Percentiles rank a stretch among this genome's conserved stretches.
Evolutionary conservation across 1,140 invertebrate genomes (phyloP).

Genomic region (Aphis gossypii): DNA sequence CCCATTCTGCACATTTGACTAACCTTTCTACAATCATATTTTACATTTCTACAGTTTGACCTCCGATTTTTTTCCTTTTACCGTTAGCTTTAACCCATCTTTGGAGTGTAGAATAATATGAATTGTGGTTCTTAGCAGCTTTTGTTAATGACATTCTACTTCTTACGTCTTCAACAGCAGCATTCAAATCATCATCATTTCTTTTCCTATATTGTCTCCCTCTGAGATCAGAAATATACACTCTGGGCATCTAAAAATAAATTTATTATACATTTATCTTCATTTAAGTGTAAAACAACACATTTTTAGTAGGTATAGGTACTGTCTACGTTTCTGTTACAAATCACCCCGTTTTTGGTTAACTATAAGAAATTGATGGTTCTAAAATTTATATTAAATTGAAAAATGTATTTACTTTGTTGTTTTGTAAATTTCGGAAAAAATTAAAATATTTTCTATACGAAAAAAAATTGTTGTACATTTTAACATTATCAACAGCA

Average conservation of each 20-base stretch:
- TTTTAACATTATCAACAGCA: neutral
- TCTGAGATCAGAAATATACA: too few relatives aligned
- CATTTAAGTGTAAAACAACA: neutral
- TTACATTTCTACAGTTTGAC: too few relatives aligned
- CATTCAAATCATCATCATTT: too few relatives aligned
- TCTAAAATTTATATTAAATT: slow-evolving; percentile 10
- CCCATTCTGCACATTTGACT: too few relatives aligned
- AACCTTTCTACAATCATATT: too few relatives aligned
- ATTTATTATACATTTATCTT: neutral
- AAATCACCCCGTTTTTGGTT: neutral
- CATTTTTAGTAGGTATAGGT: neutral
- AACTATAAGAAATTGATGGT: neutral
- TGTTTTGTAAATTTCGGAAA: neutral
- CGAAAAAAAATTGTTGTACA: neutral
- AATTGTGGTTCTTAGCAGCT: neutral
- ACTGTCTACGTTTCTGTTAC: neutral
- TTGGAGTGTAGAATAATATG: too few relatives aligned
- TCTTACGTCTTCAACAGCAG: too few relatives aligned
- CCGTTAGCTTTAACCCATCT: too few relatives aligned
- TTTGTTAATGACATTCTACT: neutral
- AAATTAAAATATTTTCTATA: neutral
- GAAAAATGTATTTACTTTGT: neutral
- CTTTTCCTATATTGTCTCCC: too few relatives aligned
- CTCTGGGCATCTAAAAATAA: neutral
- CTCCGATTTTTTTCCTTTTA: too few relatives aligned